Base-by-base conservation (phyloP, 1,140 invertebrate species). In the Helicoverpa armigera region DNA sequence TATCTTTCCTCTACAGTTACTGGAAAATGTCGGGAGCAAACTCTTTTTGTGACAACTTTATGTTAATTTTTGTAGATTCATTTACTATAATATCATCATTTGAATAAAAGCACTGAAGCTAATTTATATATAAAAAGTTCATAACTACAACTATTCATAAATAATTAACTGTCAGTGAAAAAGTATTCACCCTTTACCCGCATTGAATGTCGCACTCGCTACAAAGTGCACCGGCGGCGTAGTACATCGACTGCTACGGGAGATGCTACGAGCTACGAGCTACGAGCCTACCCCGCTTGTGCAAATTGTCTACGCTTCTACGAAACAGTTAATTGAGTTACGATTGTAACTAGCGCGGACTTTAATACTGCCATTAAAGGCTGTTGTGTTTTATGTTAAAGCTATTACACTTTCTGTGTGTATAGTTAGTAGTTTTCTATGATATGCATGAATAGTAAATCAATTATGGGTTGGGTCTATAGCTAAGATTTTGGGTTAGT, bases 241-340 rank as follows among this genome's bases (percentile, higher is more conserved):
- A 72, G 69, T 29, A 72, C 48, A 72, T 54, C 29, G 3, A 72
- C 35, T 58, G 54, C 53, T 73, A 73, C 70, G 51, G 12, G 70
- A 35, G 70, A 54, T 43, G 53, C 70, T 73, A 70, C 69, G 69
- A n/a, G 35, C 31, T 60, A 60, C 23, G 58, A 60, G 43, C 35
- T 67, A 70, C 67, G 67, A 53, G 50, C 50, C 43, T 72, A 54
- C 69, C 50, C 69, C 69, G 69, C 70, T 56, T 58, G 70, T 43
- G 51, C 53, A 73, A 58, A 73, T 56, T 43, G 70, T 56, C 70
- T 73, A 73, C 70, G 70, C 53, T 73, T 73, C 29, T 73, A 56
- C 70, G 53, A 58, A 73, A 73, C 70, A 73, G 53, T 73, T 73
- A 73, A 73, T 58, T 56, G 70, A 73, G 70, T 58, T 56, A 58